Base-by-base conservation (phyloP, 1,140 invertebrate species). In the Formica selysi region DNA sequence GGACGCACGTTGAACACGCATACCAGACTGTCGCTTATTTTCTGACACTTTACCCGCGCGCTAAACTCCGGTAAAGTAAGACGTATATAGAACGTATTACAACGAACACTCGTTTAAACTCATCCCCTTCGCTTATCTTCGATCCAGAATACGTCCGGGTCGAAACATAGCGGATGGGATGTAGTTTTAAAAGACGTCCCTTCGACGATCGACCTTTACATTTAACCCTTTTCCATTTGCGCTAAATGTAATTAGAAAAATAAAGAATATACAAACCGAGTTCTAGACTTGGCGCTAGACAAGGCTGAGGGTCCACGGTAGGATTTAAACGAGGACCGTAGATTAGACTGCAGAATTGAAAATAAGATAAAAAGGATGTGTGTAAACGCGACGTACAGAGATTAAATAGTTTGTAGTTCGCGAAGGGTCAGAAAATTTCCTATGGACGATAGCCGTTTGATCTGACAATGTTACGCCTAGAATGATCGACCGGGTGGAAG, bases 1-100 rank as follows among this genome's bases (percentile, higher is more conserved):
- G 29, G 13, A 80, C 78, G 71, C 67, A 64, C 85, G 67, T 86
- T 85, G 83, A 90, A 76, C 87, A 90, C 86, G 89, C 89, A 89
- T 87, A 88, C 81, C 89, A 92, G 90, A 93, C 92, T 91, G 88
- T 93, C 90, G 92, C 92, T 93, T 93, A 93, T 93, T 93, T 93
- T 93, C 92, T 90, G 91, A 93, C 86, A 91, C 86, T 93, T 92
- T 91, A 92, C 88, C 90, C 87, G 86, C 89, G 87, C 79, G 86
- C 87, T 85, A 89, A 83, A 87, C 71, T 65, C 57, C 86, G 90
- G 87, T 86, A 85, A 90, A 93, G 86, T 86, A 83, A 91, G 78
- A 48, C 54, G 76, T 80, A 85, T 59, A 74, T 89, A 89, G 87
- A 90, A 86, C 81, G 84, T 87, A 81, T 92, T 91, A 93, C 92